Conservation (phyloP, 1,140 invertebrate species). For the Drosophila arawakana region DNA sequence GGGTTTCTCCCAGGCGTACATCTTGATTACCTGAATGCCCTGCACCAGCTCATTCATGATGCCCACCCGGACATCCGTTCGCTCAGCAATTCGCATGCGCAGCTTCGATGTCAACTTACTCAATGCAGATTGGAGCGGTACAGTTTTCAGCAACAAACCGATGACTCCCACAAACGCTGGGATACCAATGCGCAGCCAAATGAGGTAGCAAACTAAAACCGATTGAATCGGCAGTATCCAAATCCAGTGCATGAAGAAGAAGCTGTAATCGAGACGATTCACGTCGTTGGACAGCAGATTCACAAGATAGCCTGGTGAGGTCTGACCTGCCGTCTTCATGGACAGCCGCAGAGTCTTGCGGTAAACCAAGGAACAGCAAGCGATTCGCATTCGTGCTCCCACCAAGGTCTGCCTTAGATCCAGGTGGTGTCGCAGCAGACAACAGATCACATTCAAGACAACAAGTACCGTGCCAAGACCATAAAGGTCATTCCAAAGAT, state of each 20-base stretch:
- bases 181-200: constrained; percentile 89
- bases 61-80: constrained; percentile 90
- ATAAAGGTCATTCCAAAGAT: constrained; percentile 52
- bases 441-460: constrained; percentile 65
- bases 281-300: constrained; percentile 94
- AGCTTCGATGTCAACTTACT: constrained; percentile 85
- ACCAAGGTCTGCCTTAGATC: constrained; percentile 79
- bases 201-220: constrained; percentile 86
- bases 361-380: constrained; percentile 87
- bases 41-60: constrained; percentile 92
- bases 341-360: constrained; percentile 88
- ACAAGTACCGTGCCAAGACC: constrained; percentile 45
- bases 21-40: constrained; percentile 91
- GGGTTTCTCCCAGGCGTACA: constrained; percentile 92
- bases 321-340: constrained; percentile 88
- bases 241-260: constrained; percentile 87
- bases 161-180: constrained; percentile 90
- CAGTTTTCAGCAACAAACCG: constrained; percentile 86
- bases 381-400: constrained; percentile 86
- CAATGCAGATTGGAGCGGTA: constrained; percentile 89
- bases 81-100: constrained; percentile 86
- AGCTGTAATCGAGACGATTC: constrained; percentile 87
- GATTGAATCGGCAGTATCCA: constrained; percentile 90
- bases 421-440: constrained; percentile 83
- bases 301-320: constrained; percentile 92